Base-by-base conservation (phyloP, 1,140 invertebrate genomes). In the Olivierus martensii region DNA sequence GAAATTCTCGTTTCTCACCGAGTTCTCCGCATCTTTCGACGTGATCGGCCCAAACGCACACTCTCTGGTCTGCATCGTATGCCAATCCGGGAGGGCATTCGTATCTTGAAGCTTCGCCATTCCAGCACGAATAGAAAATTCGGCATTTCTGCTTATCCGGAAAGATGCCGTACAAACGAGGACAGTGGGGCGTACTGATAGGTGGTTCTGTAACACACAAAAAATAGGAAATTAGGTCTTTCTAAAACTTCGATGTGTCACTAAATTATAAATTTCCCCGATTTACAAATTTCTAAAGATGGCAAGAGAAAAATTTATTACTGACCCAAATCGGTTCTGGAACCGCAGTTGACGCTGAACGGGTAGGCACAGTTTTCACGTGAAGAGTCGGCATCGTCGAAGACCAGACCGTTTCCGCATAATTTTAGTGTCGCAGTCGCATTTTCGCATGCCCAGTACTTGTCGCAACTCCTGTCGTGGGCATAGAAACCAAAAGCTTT, bases 111-210 rank as follows among this genome's bases (percentile, higher is more conserved):
- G 87, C 81, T 69, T 92, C 88, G 38, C 89, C 90, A 70, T 90
- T 90, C 87, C 89, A 92, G 71, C 90, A 94, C 68, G 89, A 91
- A 84, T 87, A 93, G 81, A 93, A 94, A 2, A 86, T 83, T 68
- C 89, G 84, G 69, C 89, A 92, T 69, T 91, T 88, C 55, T 75
- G 71, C 18, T 83, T 82, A 66, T 93, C 88, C 51, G 87, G 68
- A 77, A 93, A 93, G 70, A 93, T 91, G 65, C 90, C 90, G 69
- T 93, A 92, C 43, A 93, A 72, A 46, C 88, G 76, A 14, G 83
- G 65, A 65, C 89, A 94, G 69, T 93, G 84, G 1, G 84, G 76
- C 15, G 88, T 85, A 37, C 79, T 75, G 62, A 92, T 84, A 63
- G 89, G 77, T n/a, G 87, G 84, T 65, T 93, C 86, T 86, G 69